A percentile compares a stretch with the other conserved stretches of the same genome.
phyloP scores from a whole-genome alignment of 1,140 invertebrate genomes.

The Apis mellifera region Amel_HAv3.1 CM009931.2:2945001-2945500 shows the following conservation, averaged over 20 bases:
- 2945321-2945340: too few species aligned
- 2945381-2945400: too few species aligned
- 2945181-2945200: background rate
- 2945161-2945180: slow-evolving; percentile 40
- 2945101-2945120: slow-evolving; percentile 57
- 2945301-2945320: too few species aligned
- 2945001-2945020: slow-evolving; percentile 31
- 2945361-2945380: too few species aligned
- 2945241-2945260: slow-evolving; percentile 30
- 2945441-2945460: too few species aligned
- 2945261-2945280: too few species aligned
- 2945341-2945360: too few species aligned
- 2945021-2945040: slow-evolving; percentile 69
- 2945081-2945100: slow-evolving; percentile 47
- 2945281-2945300: too few species aligned
- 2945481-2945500: too few species aligned
- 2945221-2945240: slow-evolving; percentile 34
- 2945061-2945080: background rate
- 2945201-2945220: slow-evolving; percentile 59
- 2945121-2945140: slow-evolving; percentile 67
- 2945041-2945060: slow-evolving; percentile 66
- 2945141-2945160: slow-evolving; percentile 55
- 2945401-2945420: too few species aligned
- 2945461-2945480: too few species aligned
- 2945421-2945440: too few species aligned